Evolutionary conservation across 2,113 vertebrate species (phyloP).

Genomic region (Ctenodactylus gundi): DNA sequence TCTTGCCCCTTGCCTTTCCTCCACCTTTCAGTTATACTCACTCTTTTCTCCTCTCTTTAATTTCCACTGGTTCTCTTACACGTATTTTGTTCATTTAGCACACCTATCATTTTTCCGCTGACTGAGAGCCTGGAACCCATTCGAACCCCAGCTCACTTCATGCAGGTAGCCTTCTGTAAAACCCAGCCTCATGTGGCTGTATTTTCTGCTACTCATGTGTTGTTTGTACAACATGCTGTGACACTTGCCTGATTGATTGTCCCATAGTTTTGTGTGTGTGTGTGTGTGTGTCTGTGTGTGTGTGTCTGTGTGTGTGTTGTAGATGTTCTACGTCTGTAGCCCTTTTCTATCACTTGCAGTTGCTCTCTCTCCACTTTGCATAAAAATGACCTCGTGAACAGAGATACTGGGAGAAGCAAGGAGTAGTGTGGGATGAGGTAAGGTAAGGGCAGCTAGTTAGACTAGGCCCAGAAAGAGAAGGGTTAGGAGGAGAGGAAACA

Average conservation of each 20-base stretch:
- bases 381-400: not conserved
- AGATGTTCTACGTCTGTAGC: not conserved
- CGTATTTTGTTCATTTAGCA: not conserved
- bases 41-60: not conserved
- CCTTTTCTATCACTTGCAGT: not conserved
- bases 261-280: not conserved
- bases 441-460: not conserved
- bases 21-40: not conserved
- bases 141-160: not conserved
- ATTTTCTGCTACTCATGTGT: not conserved
- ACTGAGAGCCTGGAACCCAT: not conserved
- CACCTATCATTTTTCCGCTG: not conserved
- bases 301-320: not conserved
- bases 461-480: not conserved
- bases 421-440: not conserved
- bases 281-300: not conserved
- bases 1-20: not conserved
- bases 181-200: too few species aligned
- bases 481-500: not conserved
- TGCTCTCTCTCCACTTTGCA: not conserved
- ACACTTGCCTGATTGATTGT: not conserved
- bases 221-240: not conserved
- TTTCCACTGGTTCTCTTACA: not conserved
- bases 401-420: not conserved
- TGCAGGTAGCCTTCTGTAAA: not conserved